A percentile compares a stretch with the other conserved stretches of the same genome.
Evolutionary conservation across 2,888 invertebrate genomes (phyloP).

Genomic region (Nysson spinosus): DNA sequence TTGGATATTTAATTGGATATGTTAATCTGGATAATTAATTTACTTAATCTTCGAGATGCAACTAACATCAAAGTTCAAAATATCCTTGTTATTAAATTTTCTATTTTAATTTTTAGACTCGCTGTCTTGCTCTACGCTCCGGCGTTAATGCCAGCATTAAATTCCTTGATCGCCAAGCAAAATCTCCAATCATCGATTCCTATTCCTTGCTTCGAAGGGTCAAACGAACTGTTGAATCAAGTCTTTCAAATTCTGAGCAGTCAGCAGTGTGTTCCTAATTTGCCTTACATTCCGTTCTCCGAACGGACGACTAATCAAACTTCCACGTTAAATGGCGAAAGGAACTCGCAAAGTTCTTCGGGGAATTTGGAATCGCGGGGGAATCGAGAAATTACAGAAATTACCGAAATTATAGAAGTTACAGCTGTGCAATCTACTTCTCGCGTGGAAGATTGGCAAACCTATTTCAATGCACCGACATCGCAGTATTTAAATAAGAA

Average conservation of each 20-base stretch:
- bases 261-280: conserved; percentile 39
- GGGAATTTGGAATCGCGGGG: not conserved
- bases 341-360: not conserved
- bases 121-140: conserved; percentile 49
- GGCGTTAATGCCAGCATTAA: conserved; percentile 42
- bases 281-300: conserved; percentile 12
- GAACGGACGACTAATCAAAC: not conserved
- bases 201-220: conserved; percentile 28
- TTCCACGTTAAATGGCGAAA: no score
- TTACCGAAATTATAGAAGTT: no score
- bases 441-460: no score
- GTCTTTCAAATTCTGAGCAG: conserved; percentile 31
- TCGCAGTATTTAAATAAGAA: no score
- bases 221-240: conserved; percentile 43
- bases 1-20: no score
- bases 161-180: conserved; percentile 42
- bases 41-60: no score
- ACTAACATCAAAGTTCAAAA: no score
- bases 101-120: conserved; percentile 11
- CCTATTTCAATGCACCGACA: no score
- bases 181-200: conserved; percentile 25
- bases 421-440: no score
- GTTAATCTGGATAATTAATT: no score
- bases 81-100: not conserved
- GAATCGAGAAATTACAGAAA: not conserved